Conservation (phyloP, 2,888 invertebrate genomes). For the Lamellibrachia columna region DNA sequence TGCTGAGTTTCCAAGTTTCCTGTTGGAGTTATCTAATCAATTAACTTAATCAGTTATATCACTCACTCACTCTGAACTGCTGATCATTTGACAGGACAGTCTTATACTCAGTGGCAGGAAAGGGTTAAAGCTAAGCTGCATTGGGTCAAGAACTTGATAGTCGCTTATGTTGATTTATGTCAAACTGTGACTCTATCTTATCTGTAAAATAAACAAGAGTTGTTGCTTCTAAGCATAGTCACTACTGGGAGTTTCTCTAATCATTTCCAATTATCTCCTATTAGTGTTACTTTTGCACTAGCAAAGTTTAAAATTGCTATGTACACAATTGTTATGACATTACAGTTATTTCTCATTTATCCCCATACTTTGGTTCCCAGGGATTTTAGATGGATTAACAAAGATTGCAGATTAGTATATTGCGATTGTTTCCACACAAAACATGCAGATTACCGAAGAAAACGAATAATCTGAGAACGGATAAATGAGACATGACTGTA, state of each 20-base stretch:
- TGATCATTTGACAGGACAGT: neutral
- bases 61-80: neutral
- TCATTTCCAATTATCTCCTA: neutral
- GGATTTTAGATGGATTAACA: too few relatives aligned
- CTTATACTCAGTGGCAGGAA: neutral
- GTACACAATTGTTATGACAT: neutral
- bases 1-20: neutral
- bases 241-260: neutral
- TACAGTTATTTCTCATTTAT: too few relatives aligned
- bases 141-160: neutral
- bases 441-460: too few relatives aligned
- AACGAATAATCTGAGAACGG: too few relatives aligned
- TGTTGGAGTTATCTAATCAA: neutral
- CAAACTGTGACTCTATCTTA: neutral
- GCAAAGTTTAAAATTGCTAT: neutral
- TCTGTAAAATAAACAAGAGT: neutral
- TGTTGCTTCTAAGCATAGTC: neutral
- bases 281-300: neutral
- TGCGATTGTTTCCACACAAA: too few relatives aligned
- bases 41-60: slow-evolving; percentile 1
- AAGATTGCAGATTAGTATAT: too few relatives aligned
- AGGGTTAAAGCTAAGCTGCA: neutral
- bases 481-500: too few relatives aligned
- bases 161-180: neutral
- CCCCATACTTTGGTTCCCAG: too few relatives aligned